phyloP scores from a whole-genome alignment of 2,888 invertebrate genomes.

The Amorpha juglandis region DNA sequence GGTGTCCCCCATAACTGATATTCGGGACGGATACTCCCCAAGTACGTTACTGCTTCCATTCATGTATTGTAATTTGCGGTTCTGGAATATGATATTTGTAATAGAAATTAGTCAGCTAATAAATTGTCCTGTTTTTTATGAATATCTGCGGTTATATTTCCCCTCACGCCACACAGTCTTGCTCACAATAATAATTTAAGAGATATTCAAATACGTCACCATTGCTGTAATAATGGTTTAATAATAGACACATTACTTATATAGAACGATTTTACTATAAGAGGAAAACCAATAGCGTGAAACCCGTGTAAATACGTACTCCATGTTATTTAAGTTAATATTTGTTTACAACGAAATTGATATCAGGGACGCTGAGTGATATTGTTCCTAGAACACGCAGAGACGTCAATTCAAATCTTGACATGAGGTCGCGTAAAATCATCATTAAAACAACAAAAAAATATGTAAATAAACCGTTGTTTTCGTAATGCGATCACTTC shows the following conservation, averaged over 20 bases:
- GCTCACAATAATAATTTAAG: not conserved
- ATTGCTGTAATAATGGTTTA: slow-evolving; percentile 7
- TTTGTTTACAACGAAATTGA: slow-evolving; percentile 13
- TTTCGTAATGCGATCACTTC: not conserved
- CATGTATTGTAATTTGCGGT: too few relatives aligned
- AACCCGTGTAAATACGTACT: slow-evolving; percentile 15
- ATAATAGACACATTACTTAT: not conserved
- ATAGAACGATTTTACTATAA: not conserved
- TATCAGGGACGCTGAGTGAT: slow-evolving; percentile 9
- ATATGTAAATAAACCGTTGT: not conserved
- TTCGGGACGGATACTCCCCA: too few relatives aligned
- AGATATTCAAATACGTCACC: not conserved
- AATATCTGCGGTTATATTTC: slow-evolving; percentile 8
- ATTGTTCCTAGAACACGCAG: slow-evolving; percentile 5
- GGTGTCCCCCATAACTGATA: too few relatives aligned
- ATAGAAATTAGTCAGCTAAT: not conserved
- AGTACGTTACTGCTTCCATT: too few relatives aligned
- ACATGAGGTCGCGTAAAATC: not conserved
- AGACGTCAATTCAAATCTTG: slow-evolving; percentile 2
- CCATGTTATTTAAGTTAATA: not conserved
- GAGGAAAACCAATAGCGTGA: slow-evolving; percentile 13
- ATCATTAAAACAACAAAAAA: not conserved
- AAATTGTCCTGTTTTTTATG: not conserved
- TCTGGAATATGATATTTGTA: not conserved
- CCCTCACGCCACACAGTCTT: slow-evolving; percentile 4